Conservation (phyloP, 2,888 invertebrate genomes). For the Agriopis marginaria region DNA sequence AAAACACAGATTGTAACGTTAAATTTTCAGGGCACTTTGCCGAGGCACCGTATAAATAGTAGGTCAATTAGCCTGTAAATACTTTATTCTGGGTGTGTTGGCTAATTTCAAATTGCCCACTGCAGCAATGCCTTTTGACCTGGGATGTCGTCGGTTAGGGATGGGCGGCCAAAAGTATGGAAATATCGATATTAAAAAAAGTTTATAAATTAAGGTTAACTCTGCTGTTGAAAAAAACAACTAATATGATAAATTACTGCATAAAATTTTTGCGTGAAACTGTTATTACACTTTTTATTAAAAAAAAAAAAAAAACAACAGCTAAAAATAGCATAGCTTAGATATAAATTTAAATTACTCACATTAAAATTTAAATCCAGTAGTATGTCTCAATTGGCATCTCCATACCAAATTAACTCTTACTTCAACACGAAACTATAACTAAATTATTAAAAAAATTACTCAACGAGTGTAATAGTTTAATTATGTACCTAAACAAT, state of each 20-base stretch:
- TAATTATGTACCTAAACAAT: background rate
- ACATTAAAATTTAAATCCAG: too few relatives aligned
- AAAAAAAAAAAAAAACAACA: too few relatives aligned
- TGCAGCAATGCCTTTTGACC: conserved; percentile 63
- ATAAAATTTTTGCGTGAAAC: too few relatives aligned
- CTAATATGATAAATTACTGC: too few relatives aligned
- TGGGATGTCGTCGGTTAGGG: conserved; percentile 35
- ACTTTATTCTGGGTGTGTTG: conserved; percentile 60
- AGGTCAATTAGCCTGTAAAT: conserved; percentile 63
- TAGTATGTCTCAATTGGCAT: background rate
- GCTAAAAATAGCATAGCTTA: too few relatives aligned
- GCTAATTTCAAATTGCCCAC: conserved; percentile 73
- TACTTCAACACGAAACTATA: background rate
- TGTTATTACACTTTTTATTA: too few relatives aligned
- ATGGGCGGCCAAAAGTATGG: background rate
- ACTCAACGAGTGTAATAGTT: conserved; percentile 3
- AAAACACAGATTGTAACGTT: conserved; percentile 3
- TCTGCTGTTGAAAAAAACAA: too few relatives aligned
- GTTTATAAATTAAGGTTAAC: background rate
- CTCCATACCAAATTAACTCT: background rate
- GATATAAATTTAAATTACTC: too few relatives aligned
- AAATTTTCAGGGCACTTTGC: conserved; percentile 32
- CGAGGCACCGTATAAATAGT: conserved; percentile 47
- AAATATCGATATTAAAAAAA: background rate
- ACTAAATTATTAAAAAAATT: background rate